Percentiles rank a stretch among this genome's conserved stretches.
Evolutionary conservation across 1,140 invertebrate genomes (phyloP).

Genomic region (Paralvinella palmiformis): DNA sequence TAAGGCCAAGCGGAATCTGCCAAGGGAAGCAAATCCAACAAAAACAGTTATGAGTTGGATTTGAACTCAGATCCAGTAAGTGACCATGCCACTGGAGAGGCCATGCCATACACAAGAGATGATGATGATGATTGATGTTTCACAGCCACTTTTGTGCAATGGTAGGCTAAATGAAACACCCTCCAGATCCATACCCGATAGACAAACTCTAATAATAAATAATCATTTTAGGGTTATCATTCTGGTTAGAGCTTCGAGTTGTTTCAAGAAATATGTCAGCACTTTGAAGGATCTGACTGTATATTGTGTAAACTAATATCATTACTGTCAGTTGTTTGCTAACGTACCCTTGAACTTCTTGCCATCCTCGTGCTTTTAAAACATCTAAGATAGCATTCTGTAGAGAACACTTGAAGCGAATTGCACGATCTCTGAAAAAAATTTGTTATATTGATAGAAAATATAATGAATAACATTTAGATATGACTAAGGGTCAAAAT

Average conservation of each 20-base stretch:
- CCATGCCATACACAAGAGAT: too few species aligned
- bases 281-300: background rate
- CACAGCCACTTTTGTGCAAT: too few species aligned
- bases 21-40: too few species aligned
- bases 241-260: conserved; percentile 14
- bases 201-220: conserved; percentile 13
- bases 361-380: conserved; percentile 45
- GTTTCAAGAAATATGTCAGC: background rate
- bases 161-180: background rate
- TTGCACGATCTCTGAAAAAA: conserved; percentile 25
- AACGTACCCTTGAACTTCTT: conserved; percentile 37
- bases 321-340: background rate
- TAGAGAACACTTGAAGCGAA: conserved; percentile 47
- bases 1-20: too few species aligned
- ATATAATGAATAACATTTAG: background rate
- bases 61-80: too few species aligned
- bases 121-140: too few species aligned
- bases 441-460: background rate
- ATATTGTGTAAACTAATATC: background rate
- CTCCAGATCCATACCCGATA: background rate
- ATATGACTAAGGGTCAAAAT: background rate
- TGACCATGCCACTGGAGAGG: too few species aligned
- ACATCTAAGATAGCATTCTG: conserved; percentile 50
- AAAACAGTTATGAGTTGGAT: too few species aligned
- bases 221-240: conserved; percentile 10